A percentile compares a stretch with the other conserved stretches of the same genome.
Conservation (phyloP, 2,888 invertebrate species). For the Drosophila pseudotakahashii region DNA sequence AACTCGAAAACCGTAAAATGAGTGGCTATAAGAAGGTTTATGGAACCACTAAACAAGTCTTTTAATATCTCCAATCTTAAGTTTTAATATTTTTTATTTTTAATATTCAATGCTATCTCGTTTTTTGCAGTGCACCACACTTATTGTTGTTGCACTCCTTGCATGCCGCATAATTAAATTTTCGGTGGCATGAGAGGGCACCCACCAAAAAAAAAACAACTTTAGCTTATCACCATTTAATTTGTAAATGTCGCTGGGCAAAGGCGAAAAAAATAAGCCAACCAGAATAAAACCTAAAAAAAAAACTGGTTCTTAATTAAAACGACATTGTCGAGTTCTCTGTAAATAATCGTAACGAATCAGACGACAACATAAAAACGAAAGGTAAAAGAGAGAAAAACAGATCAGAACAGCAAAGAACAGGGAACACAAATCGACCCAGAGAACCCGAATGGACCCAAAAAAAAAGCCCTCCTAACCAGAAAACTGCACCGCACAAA, state of each 20-base stretch:
- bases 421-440: conserved; percentile 34
- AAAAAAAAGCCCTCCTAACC: background rate
- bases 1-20: background rate
- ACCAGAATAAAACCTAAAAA: conserved; percentile 44
- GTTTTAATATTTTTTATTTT: background rate
- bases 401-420: conserved; percentile 19
- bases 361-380: conserved; percentile 54
- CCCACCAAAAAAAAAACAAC: conserved; percentile 42
- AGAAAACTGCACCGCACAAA: conserved; percentile 34
- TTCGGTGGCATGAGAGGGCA: conserved; percentile 35
- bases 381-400: conserved; percentile 13
- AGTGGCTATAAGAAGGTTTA: background rate
- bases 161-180: conserved; percentile 67
- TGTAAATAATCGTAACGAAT: conserved; percentile 73
- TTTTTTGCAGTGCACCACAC: conserved; percentile 17
- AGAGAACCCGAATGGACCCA: conserved; percentile 28
- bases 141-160: conserved; percentile 18
- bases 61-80: background rate
- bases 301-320: conserved; percentile 74
- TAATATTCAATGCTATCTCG: too few species aligned
- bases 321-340: conserved; percentile 64
- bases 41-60: background rate
- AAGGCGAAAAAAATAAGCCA: conserved; percentile 26
- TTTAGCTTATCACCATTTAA: conserved; percentile 64
- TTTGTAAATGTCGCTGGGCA: conserved; percentile 59